Conservation (phyloP, 2,797 vertebrate species). For the Perodicticus potto region DNA sequence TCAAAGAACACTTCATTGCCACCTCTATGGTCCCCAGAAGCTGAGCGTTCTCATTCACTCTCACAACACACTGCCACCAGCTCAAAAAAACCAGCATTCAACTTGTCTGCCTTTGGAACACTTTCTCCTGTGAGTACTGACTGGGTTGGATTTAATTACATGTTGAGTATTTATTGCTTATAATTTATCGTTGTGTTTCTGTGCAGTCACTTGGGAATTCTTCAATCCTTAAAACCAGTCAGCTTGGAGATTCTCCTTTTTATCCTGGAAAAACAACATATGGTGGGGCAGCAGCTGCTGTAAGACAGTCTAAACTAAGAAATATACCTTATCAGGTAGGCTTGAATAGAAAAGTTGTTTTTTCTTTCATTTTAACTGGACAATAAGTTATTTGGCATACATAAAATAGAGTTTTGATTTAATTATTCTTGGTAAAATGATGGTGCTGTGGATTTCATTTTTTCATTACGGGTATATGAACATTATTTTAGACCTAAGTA, state of each 20-base stretch:
- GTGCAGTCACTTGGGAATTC: constrained; percentile 93
- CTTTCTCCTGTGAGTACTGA: constrained; percentile 89
- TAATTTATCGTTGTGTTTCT: constrained; percentile 68
- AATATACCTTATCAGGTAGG: constrained; percentile 94
- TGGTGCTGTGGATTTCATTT: neutral
- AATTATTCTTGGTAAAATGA: constrained; percentile 19
- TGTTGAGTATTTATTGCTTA: constrained; percentile 74
- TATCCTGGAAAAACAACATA: constrained; percentile 98
- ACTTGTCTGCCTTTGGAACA: constrained; percentile 95
- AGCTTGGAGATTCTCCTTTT: constrained; percentile 97
- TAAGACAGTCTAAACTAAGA: constrained; percentile 89
- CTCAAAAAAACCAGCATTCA: constrained; percentile 97
- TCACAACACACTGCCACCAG: constrained; percentile 92
- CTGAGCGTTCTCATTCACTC: constrained; percentile 92
- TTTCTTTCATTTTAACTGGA: neutral
- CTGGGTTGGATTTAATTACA: constrained; percentile 16
- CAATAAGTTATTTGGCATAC: neutral
- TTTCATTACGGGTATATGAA: neutral
- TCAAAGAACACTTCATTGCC: constrained; percentile 94
- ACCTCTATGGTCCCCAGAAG: constrained; percentile 96
- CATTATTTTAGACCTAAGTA: neutral
- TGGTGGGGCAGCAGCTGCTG: constrained; percentile 94
- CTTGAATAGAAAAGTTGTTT: neutral
- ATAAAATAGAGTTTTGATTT: neutral
- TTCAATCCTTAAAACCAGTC: constrained; percentile 94